Conservation (phyloP, 2,113 vertebrate species). For the Sisor rabdophorus region DNA sequence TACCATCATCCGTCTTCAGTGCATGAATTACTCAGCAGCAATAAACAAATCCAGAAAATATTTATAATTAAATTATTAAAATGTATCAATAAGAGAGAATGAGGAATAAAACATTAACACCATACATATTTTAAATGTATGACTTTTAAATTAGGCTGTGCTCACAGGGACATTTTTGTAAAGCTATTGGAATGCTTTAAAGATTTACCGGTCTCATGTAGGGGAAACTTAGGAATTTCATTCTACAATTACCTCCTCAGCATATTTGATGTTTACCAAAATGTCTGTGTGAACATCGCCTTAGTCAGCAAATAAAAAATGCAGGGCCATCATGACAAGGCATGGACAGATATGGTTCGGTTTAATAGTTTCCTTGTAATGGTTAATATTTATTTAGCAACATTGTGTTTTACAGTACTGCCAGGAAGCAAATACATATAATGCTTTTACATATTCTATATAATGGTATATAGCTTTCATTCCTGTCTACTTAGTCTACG, state of each 20-base stretch:
- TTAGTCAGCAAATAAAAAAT: background rate
- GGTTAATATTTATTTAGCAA: too few species aligned
- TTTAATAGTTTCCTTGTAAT: background rate
- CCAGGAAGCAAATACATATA: background rate
- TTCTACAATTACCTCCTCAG: background rate
- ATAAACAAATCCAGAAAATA: background rate
- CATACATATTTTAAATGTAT: slow-evolving; percentile 9
- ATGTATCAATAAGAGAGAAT: slow-evolving; percentile 2
- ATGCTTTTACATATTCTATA: background rate
- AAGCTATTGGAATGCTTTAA: background rate
- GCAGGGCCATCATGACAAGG: slow-evolving; percentile 8
- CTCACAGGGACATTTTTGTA: slow-evolving; percentile 12
- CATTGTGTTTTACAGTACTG: background rate
- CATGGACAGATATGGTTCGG: slow-evolving; percentile 7
- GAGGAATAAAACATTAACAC: slow-evolving; percentile 1
- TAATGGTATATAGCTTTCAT: background rate
- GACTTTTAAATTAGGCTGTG: slow-evolving; percentile 18
- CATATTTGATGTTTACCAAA: background rate
- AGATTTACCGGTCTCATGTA: background rate
- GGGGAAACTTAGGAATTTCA: background rate
- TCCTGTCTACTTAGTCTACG: background rate
- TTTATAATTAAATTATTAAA: background rate
- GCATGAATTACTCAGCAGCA: slow-evolving; percentile 24
- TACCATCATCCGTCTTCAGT: background rate
- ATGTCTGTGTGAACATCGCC: slow-evolving; percentile 20